Evolutionary conservation across 2,888 invertebrate species (phyloP), one percentile per base, ranked within the genome.

Genomic region (Choristoneura rosaceana): DNA sequence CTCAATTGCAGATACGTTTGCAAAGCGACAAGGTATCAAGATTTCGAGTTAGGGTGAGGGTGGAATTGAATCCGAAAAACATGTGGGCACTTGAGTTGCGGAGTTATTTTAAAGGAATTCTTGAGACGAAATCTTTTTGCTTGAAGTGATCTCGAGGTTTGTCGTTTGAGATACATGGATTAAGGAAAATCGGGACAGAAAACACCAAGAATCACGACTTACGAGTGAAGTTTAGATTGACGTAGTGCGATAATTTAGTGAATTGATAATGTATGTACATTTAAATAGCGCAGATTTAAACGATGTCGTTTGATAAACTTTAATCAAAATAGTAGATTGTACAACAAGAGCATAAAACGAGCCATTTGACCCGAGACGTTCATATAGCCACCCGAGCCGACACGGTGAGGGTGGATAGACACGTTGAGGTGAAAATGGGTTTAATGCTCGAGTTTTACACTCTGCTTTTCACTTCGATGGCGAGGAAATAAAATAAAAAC

Each of bases 81-180:
- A 62, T 71, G 71, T 68, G 71, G 67, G 58, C 71, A 71, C 71
- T 71, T 68, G 71, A 71, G 65, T 34, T 25, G 66, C 12, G 71
- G 67, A 68, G 62, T 67, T 71, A 71, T 71, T 71, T 71, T 71
- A 71, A 71, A 71, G 67, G 71, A 71, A 71, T 68, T 67, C 71
- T 68, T 71, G 47, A 61, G 66, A 59, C 17, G 14, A 47, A 50
- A 50, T 50, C 33, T 15, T 64, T 58, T 25, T 60, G 69, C 61
- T 67, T 61, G 45, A 55, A 38, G 47, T 47, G 61, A 66, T 64
- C 50, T 55, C 33, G 62, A 71, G 41, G 67, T 55, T 25, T 71
- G 71, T 50, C 25, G 61, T 66, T 60, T 55, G 52, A 34, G 50
- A 34, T 45, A 61, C 61, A 67, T 62, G 61, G 61, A 60, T 52